Percentiles rank a stretch among this genome's conserved stretches.
phyloP scores from a whole-genome alignment of 1,140 invertebrate species.

The Trypoxylus dichotomus region DNA sequence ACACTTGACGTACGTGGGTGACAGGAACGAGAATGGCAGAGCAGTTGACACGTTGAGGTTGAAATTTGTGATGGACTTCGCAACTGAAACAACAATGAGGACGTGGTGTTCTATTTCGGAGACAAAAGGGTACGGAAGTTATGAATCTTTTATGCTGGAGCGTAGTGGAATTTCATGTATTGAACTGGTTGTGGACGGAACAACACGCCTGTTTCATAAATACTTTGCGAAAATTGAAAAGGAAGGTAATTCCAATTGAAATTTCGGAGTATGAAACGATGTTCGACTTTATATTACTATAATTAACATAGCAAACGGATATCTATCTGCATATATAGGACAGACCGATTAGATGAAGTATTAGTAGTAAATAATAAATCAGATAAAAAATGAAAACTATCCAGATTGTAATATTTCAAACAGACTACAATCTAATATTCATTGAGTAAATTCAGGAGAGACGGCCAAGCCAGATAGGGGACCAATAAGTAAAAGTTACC shows the following conservation, averaged over 20 bases:
- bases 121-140: neutral
- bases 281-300: neutral
- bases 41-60: constrained; percentile 1
- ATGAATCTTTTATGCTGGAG: constrained; percentile 9
- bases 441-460: too few relatives aligned
- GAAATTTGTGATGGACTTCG: constrained; percentile 18
- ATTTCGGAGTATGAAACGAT: neutral
- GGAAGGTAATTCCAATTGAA: neutral
- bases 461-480: too few relatives aligned
- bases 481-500: too few relatives aligned
- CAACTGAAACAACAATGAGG: neutral
- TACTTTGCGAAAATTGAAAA: neutral
- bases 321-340: too few relatives aligned
- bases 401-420: too few relatives aligned
- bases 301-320: too few relatives aligned
- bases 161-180: constrained; percentile 15
- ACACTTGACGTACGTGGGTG: neutral
- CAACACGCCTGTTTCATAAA: too few relatives aligned
- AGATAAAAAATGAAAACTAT: too few relatives aligned
- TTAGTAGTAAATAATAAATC: too few relatives aligned
- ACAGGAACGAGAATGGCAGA: neutral
- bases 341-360: too few relatives aligned
- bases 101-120: constrained; percentile 9
- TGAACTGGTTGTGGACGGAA: neutral
- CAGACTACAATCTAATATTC: too few relatives aligned